Evolutionary conservation across 2,113 vertebrate species (phyloP).

Genomic region (Cromileptes altivelis): DNA sequence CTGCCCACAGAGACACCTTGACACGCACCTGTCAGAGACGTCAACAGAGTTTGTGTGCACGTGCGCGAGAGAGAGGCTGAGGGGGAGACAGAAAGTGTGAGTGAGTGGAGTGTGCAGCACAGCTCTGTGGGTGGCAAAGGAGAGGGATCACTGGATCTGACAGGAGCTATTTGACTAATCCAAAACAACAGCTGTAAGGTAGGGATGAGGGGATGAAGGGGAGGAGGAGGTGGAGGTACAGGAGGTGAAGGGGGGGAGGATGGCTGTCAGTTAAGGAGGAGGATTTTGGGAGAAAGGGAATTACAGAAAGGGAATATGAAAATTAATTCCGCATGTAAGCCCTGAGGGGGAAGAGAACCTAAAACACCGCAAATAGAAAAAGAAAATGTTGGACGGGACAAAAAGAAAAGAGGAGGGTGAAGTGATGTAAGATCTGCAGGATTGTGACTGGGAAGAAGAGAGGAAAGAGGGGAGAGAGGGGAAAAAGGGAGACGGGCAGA

Average conservation of each 20-base stretch:
- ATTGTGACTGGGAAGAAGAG: conserved; percentile 11
- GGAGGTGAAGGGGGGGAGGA: conserved; percentile 19
- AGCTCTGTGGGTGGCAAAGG: conserved; percentile 84
- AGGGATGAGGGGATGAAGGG: conserved; percentile 64
- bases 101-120: conserved; percentile 49
- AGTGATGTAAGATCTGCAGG: conserved; percentile 48
- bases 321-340: conserved; percentile 82
- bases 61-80: conserved; percentile 7
- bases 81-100: conserved; percentile 24
- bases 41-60: conserved; percentile 39
- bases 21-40: conserved; percentile 81
- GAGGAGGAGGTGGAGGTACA: conserved; percentile 4
- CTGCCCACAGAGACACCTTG: conserved; percentile 66
- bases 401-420: conserved; percentile 41
- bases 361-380: conserved; percentile 55
- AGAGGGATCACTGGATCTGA: conserved; percentile 85
- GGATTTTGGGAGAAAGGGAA: conserved; percentile 55
- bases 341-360: conserved; percentile 43
- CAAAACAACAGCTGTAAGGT: conserved; percentile 89
- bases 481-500: conserved; percentile 27
- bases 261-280: conserved; percentile 41
- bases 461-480: conserved; percentile 19
- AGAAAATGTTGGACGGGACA: conserved; percentile 45
- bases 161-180: conserved; percentile 88
- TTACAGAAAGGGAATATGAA: conserved; percentile 62